A percentile compares a stretch with the other conserved stretches of the same genome.
phyloP scores from a whole-genome alignment of 2,797 vertebrate species.

The Limosa lapponica region DNA sequence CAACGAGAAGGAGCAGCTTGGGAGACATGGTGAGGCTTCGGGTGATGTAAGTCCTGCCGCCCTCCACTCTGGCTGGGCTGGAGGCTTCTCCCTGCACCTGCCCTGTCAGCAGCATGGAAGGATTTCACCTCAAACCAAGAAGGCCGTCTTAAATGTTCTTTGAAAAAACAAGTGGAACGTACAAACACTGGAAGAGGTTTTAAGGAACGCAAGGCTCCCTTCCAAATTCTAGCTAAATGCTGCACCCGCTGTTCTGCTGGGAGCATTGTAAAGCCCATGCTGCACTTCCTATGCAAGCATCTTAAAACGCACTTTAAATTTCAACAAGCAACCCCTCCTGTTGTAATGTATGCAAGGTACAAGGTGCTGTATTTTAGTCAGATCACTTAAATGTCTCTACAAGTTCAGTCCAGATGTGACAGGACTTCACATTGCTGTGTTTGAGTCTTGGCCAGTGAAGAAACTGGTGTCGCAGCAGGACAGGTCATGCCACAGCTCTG shows the following conservation, averaged over 20 bases:
- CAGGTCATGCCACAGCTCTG: background rate
- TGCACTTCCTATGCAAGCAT: background rate
- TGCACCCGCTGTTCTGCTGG: background rate
- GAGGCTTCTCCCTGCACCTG: conserved; percentile 35
- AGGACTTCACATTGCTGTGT: background rate
- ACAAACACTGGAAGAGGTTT: background rate
- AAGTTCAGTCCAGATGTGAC: background rate
- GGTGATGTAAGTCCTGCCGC: background rate
- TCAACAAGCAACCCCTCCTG: background rate
- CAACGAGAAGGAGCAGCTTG: conserved; percentile 9
- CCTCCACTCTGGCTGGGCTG: background rate
- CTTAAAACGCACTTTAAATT: background rate
- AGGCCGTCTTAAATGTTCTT: background rate
- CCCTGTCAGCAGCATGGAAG: background rate
- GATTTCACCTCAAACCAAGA: background rate
- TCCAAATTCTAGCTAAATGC: background rate
- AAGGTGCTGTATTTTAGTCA: background rate
- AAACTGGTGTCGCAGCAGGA: background rate
- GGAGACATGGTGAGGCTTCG: background rate
- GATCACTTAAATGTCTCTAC: background rate
- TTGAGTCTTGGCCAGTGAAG: background rate
- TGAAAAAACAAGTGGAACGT: background rate
- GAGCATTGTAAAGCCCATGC: background rate
- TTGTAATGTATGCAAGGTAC: background rate
- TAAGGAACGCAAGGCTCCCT: background rate